Evolutionary conservation across 1,140 invertebrate species (phyloP).

Genomic region (Prorops nasuta): DNA sequence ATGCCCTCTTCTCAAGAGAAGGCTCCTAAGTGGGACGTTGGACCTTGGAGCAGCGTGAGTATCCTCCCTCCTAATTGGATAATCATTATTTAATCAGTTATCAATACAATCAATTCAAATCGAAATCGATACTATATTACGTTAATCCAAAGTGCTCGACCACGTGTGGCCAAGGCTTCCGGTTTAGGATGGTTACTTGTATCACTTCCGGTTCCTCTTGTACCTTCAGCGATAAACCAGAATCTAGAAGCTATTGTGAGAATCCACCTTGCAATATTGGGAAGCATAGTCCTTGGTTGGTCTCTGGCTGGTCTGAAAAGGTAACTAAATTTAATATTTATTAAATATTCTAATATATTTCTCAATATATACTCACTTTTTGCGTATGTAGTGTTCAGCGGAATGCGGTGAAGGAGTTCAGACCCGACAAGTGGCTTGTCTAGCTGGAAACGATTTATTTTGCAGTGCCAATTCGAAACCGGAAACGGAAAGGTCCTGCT

Average conservation of each 20-base stretch:
- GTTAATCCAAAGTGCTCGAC: conserved; percentile 35
- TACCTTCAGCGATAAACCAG: conserved; percentile 29
- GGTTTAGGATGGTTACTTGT: conserved; percentile 46
- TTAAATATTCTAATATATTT: neutral
- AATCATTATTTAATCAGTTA: no score
- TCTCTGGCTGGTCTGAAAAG: conserved; percentile 45
- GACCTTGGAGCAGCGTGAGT: conserved; percentile 43
- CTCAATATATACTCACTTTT: conserved; percentile 1
- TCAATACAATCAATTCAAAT: no score
- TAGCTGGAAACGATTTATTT: conserved; percentile 40
- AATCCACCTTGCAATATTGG: conserved; percentile 22
- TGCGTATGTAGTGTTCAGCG: conserved; percentile 36
- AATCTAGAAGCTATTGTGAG: conserved; percentile 37
- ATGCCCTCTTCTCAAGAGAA: conserved; percentile 33
- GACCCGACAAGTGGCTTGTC: conserved; percentile 58
- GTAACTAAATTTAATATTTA: conserved; percentile 17
- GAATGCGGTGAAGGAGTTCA: conserved; percentile 40
- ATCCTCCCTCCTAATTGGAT: neutral
- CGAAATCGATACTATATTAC: no score
- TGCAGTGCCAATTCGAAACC: conserved; percentile 61
- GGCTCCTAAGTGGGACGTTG: conserved; percentile 41
- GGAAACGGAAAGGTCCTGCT: conserved; percentile 61
- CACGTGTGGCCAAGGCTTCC: conserved; percentile 41
- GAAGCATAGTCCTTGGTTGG: conserved; percentile 33
- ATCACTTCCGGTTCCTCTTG: conserved; percentile 40